Conservation (phyloP, 2,113 vertebrate species). For the Crotalus tigris region DNA sequence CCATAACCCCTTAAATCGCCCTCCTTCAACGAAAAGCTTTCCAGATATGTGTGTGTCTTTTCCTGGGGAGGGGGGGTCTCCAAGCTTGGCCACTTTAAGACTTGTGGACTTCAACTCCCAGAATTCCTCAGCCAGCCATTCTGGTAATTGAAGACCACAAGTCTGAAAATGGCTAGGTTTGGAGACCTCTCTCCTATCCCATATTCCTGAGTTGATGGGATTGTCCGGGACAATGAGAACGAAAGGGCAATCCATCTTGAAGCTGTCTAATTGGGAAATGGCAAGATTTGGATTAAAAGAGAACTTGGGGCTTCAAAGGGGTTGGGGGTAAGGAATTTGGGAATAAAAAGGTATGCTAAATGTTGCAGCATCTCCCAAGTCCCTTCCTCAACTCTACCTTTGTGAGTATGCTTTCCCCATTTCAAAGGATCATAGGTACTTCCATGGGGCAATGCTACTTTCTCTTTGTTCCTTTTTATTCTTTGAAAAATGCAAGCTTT, state of each 20-base stretch:
- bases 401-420: background rate
- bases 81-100: no score
- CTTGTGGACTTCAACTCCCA: no score
- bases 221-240: background rate
- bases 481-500: background rate
- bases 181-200: background rate
- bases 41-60: background rate
- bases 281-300: background rate
- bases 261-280: background rate
- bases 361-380: background rate
- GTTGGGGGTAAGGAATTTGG: background rate
- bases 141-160: no score
- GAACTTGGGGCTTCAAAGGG: background rate
- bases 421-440: background rate
- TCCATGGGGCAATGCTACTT: background rate
- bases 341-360: background rate
- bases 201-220: background rate
- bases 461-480: background rate
- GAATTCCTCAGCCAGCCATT: no score
- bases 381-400: background rate
- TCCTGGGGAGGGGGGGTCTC: background rate
- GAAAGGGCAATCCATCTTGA: background rate
- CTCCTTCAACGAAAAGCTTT: background rate
- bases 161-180: no score
- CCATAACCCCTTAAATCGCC: background rate